A percentile compares a stretch with the other conserved stretches of the same genome.
phyloP scores from a whole-genome alignment of 2,113 vertebrate species.

The Cebus imitator region DNA sequence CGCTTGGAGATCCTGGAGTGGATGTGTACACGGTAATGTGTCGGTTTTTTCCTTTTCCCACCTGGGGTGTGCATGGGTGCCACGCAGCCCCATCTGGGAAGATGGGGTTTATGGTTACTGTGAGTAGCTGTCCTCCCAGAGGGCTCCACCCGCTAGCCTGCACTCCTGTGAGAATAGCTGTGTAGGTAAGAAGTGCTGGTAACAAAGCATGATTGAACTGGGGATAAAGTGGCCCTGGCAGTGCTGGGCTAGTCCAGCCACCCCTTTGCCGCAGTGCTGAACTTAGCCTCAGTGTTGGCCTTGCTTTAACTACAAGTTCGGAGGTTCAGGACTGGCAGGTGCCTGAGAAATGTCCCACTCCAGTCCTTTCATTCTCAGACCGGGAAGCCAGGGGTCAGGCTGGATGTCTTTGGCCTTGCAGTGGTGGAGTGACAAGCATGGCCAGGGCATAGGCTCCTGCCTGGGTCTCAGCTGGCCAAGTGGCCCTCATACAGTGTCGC shows the following conservation, averaged over 20 bases:
- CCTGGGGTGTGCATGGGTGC: background rate
- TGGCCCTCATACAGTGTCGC: background rate
- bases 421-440: background rate
- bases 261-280: background rate
- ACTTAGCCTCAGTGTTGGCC: background rate
- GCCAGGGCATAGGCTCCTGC: background rate
- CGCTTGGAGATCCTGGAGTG: slow-evolving; percentile 90
- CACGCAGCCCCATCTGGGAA: background rate
- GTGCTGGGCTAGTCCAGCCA: background rate
- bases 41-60: background rate
- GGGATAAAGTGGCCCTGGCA: background rate
- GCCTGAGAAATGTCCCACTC: background rate
- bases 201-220: background rate
- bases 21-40: slow-evolving; percentile 87
- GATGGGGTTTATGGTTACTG: background rate
- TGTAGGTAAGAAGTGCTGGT: background rate
- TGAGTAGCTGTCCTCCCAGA: background rate
- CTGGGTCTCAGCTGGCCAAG: background rate
- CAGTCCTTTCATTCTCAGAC: background rate
- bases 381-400: background rate
- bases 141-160: background rate
- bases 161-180: background rate
- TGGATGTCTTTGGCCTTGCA: background rate
- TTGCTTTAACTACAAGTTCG: background rate
- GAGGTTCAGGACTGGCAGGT: background rate